Percentiles rank a stretch among this genome's conserved stretches.
phyloP scores from a whole-genome alignment of 2,797 vertebrate species.

The Paedocypris micromegethes region DNA sequence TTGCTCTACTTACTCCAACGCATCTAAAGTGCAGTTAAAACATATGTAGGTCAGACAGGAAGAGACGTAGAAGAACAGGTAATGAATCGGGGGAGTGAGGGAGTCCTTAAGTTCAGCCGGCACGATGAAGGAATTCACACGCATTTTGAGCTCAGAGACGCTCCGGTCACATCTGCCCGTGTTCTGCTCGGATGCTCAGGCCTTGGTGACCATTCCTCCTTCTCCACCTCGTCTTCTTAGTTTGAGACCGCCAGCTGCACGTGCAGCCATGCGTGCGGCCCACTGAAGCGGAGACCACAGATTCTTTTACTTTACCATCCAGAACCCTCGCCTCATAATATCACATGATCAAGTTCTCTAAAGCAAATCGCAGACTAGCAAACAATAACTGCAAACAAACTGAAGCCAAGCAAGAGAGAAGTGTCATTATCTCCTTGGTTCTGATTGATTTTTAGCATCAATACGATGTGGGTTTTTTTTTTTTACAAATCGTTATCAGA shows the following conservation, averaged over 20 bases:
- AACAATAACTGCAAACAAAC: constrained; percentile 1
- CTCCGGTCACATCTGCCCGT: constrained; percentile 57
- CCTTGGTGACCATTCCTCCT: constrained; percentile 41
- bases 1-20: constrained; percentile 56
- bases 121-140: constrained; percentile 20
- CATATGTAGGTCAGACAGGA: constrained; percentile 49
- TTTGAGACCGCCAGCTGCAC: constrained; percentile 37
- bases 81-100: constrained; percentile 19
- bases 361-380: not conserved
- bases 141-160: constrained; percentile 48
- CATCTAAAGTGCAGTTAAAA: constrained; percentile 48
- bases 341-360: constrained; percentile 2
- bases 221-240: constrained; percentile 34
- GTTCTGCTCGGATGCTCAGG: constrained; percentile 52
- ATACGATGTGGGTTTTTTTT: too few species aligned
- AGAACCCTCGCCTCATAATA: constrained; percentile 6
- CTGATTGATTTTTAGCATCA: too few species aligned
- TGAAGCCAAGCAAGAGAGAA: constrained; percentile 1
- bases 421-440: not conserved
- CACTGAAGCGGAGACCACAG: constrained; percentile 41
- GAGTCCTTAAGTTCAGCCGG: constrained; percentile 11
- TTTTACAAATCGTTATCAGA: too few species aligned
- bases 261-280: constrained; percentile 37
- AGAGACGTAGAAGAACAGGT: constrained; percentile 27
- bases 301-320: constrained; percentile 26